Evolutionary conservation across 2,797 vertebrate species (phyloP), one percentile per base, ranked within the genome.

Genomic region (Poeciliopsis turneri): DNA sequence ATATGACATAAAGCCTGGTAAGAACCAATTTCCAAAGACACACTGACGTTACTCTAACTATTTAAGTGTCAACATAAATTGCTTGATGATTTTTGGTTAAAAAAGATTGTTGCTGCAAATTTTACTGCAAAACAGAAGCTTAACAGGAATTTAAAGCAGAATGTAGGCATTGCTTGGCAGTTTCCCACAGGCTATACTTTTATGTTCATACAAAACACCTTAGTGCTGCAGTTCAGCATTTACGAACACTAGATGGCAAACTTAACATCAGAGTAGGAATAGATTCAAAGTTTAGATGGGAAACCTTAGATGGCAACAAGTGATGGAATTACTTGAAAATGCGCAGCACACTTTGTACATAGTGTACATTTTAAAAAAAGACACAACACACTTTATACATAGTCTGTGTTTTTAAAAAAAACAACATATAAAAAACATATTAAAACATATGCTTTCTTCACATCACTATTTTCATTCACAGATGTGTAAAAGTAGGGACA

Each of bases 241-340:
- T 9, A 68, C 18, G 5, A 75, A 76, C 94, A 94, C 92, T 91
- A 94, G 94, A 93, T 94, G 94, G 85, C 90, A 93, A 81, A 9
- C 85, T 94, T 91, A 88, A 33, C 78, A 78, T 87, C 77, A 25
- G 66, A 79, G 88, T 86, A 28, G 5, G 4, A 0, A 66, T 33
- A 28, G 10, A 47, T 68, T 78, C 7, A 68, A 79, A 49, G 13
- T 1, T 43, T 51, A 84, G 39, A 1, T 13, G 4, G 51, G 6
- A 45, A 30, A 33, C 28, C 0, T 39, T 39, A 84, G 43, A 2
- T 12, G 7, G 51, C 43, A 30, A 71, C 51, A 82, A 75, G 16
- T 6, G 47, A 79, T 78, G 12, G 7, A 28, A 72, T 83, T 49
- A 75, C 33, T 72, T 75, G 66, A 83, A 78, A 78, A 68, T 71